phyloP scores from a whole-genome alignment of 2,888 invertebrate genomes.

The Phengaris alcon region DNA sequence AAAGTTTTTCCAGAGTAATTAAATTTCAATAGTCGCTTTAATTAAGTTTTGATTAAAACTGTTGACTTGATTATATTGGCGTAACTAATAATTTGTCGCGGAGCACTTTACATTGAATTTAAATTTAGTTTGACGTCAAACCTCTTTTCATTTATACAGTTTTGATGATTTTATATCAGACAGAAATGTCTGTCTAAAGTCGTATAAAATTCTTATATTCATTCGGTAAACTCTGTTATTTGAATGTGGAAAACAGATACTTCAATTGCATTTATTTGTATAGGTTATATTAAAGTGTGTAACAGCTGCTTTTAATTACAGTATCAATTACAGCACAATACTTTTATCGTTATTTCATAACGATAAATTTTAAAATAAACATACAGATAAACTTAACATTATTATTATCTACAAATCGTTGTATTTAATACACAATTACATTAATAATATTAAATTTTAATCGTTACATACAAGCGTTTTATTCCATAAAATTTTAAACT shows the following conservation, averaged over 20 bases:
- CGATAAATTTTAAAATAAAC: not conserved
- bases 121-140: not conserved
- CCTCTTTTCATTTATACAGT: not conserved
- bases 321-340: slow-evolving; percentile 4
- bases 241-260: not conserved
- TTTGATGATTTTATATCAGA: not conserved
- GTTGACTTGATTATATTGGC: not conserved
- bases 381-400: slow-evolving; percentile 20
- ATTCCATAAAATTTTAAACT: slow-evolving; percentile 33
- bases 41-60: slow-evolving; percentile 34
- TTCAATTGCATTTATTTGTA: not conserved
- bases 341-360: slow-evolving; percentile 29
- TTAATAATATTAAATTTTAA: slow-evolving; percentile 40
- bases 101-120: not conserved
- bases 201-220: not conserved
- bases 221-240: not conserved
- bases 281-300: not conserved
- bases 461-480: slow-evolving; percentile 39
- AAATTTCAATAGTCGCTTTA: slow-evolving; percentile 41
- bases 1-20: slow-evolving; percentile 41
- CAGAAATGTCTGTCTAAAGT: not conserved
- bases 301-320: not conserved
- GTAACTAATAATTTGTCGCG: not conserved
- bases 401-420: slow-evolving; percentile 45
- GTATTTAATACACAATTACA: slow-evolving; percentile 51